Base-by-base conservation (phyloP, 2,113 vertebrate genomes). In the Setophaga kirtlandii region DNA sequence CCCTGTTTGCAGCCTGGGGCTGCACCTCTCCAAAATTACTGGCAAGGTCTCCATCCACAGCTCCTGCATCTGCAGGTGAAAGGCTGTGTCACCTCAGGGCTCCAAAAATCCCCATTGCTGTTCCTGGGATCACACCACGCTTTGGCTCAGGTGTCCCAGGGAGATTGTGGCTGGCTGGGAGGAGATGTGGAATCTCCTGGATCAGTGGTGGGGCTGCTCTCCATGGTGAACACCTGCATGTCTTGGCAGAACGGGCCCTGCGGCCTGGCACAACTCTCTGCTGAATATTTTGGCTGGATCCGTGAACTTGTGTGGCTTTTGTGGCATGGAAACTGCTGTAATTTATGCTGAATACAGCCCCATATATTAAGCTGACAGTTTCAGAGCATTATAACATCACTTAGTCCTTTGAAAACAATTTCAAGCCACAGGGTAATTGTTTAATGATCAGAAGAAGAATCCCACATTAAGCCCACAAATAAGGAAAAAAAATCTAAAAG, bases 281-380 rank as follows among this genome's bases (percentile, higher is more conserved):
- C 77, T 93, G 87, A 96, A 91, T 97, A 76, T 95, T 94, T 97
- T 95, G 96, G 87, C 96, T 93, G 95, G 42, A 75, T 95, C 86
- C 2, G 0, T 17, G 73, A 86, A n/a, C 71, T 85, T 39, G 78
- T 84, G 95, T 2, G 89, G 96, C 86, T 97, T 97, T 76, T 94
- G 96, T 94, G 97, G 95, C 89, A 47, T 18, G 81, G 89, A 94
- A 97, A 94, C 79, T 94, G 90, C 89, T 85, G 17, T 93, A 96
- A 96, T 97, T 96, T 96, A 70, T 87, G 85, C 90, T 92, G 91
- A 87, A 47, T 31, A 8, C 69, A 82, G 81, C 46, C 17, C 83
- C 47, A 33, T 81, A 52, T 31, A 70, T 92, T 67, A 85, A 56
- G 60, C 33, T 91, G 96, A 95, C 93, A 88, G 77, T 67, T 93